phyloP scores from a whole-genome alignment of 2,113 vertebrate genomes.

The Carollia perspicillata region DNA sequence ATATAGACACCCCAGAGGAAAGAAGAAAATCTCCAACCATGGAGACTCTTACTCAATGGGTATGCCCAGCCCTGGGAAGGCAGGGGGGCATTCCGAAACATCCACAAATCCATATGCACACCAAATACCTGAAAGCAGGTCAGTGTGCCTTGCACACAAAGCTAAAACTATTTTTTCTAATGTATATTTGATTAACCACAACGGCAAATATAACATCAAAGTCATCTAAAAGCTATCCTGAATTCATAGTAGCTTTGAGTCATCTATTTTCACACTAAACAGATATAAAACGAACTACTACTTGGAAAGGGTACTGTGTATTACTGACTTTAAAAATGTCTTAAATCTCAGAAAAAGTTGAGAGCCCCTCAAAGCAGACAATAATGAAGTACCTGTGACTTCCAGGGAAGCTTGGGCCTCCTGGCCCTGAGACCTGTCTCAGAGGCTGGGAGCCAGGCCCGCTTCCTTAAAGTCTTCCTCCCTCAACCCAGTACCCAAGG shows the following conservation, averaged over 20 bases:
- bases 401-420: neutral
- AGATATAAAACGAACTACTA: conserved; percentile 51
- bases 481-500: neutral
- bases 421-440: neutral
- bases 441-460: neutral
- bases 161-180: conserved; percentile 45
- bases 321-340: conserved; percentile 15
- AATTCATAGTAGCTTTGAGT: conserved; percentile 48
- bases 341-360: conserved; percentile 34
- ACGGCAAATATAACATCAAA: conserved; percentile 48
- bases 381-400: neutral
- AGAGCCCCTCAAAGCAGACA: neutral
- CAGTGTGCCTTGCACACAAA: neutral
- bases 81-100: neutral
- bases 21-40: neutral
- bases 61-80: neutral
- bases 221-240: conserved; percentile 58
- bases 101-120: neutral
- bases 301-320: conserved; percentile 44
- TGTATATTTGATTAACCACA: conserved; percentile 52
- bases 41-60: neutral
- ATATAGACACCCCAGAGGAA: neutral
- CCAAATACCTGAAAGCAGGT: neutral
- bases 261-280: conserved; percentile 45
- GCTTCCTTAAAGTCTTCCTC: neutral